Conservation (phyloP, 2,113 vertebrate genomes). For the Colinus virginianus region DNA sequence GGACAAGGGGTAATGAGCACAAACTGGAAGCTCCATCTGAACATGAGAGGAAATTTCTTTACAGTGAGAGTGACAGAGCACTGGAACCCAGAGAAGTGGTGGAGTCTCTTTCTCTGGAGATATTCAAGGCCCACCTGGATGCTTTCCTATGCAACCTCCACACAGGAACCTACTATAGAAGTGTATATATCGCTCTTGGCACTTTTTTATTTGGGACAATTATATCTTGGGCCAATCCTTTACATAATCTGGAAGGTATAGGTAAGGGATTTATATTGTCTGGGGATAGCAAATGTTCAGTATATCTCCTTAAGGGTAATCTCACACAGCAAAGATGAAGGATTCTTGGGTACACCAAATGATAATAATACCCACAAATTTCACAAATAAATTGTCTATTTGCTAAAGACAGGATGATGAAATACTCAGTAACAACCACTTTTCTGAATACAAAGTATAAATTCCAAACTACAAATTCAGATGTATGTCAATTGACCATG, state of each 20-base stretch:
- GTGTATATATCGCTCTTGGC: neutral
- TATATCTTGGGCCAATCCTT: neutral
- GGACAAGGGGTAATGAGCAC: neutral
- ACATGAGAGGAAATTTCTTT: too few relatives aligned
- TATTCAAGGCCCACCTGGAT: too few relatives aligned
- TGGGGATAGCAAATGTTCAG: neutral
- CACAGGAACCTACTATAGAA: too few relatives aligned
- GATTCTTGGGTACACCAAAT: neutral
- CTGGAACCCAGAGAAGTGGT: too few relatives aligned
- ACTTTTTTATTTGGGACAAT: neutral
- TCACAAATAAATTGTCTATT: neutral
- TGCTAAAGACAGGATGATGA: neutral
- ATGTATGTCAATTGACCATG: neutral
- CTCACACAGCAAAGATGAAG: neutral
- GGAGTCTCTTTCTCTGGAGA: too few relatives aligned
- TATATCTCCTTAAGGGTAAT: neutral
- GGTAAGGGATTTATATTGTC: neutral
- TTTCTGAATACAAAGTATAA: constrained; percentile 6
- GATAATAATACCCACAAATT: neutral
- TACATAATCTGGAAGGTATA: neutral
- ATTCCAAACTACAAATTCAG: neutral
- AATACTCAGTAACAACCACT: neutral
- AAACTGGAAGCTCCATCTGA: neutral
- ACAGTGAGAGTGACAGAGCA: too few relatives aligned
- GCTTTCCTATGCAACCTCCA: too few relatives aligned